These are phyloP conservation scores for Mylabris sibirica DNA, from an alignment of 2,888 invertebrate species.

Conservation along the genomic window DNA sequence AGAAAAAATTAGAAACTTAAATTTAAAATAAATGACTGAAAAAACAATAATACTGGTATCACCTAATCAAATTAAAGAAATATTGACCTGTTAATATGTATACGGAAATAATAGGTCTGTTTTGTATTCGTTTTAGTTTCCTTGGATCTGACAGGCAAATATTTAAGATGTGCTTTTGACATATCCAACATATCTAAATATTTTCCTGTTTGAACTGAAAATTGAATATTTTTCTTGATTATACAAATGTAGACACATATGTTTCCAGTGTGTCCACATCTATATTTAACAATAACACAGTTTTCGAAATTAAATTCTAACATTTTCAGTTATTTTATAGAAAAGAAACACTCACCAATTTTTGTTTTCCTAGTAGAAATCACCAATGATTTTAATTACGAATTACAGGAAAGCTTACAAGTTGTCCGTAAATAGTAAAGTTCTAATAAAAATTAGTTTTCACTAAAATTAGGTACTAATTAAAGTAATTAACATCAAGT, in stretches of 20 bases:
- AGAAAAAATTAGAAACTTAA: too few species aligned
- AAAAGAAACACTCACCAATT: too few species aligned
- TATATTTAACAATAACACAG: background rate
- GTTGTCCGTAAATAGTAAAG: too few species aligned
- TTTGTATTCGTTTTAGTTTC: background rate
- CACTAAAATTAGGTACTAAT: too few species aligned
- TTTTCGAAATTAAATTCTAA: background rate
- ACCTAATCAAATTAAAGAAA: background rate
- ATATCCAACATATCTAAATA: background rate
- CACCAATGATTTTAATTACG: too few species aligned
- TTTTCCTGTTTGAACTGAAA: background rate
- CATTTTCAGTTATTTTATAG: too few species aligned
- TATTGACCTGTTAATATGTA: background rate
- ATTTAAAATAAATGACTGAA: background rate
- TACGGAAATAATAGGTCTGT: background rate
- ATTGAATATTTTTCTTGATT: background rate
- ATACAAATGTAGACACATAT: background rate
- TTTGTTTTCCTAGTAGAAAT: too few species aligned
- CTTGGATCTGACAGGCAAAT: background rate
- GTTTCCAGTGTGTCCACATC: background rate
- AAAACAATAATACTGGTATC: background rate
- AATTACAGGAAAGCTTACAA: too few species aligned
- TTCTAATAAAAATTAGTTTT: too few species aligned
- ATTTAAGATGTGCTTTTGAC: background rate
- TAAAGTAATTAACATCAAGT: too few species aligned